phyloP scores from a whole-genome alignment of 30 jellyfish, hydroid and myxozoan species.

The Turritopsis rubra region DNA sequence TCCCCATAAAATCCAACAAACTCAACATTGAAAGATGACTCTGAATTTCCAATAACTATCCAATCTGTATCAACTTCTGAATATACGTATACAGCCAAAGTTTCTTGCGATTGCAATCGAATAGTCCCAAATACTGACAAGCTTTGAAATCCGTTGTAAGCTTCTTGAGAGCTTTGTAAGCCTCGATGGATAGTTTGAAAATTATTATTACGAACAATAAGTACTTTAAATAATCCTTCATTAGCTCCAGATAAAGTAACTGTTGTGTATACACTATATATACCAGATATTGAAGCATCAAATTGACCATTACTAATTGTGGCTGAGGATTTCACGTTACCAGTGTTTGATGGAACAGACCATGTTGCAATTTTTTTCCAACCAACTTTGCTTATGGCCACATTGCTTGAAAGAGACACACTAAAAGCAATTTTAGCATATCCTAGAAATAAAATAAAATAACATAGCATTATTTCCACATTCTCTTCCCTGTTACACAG shows the following conservation, averaged over 20 bases:
- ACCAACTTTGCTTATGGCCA: constrained; percentile 38
- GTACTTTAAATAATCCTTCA: constrained; percentile 40
- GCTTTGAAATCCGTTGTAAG: constrained; percentile 50
- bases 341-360: constrained; percentile 48
- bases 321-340: constrained; percentile 50
- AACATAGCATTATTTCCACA: background rate
- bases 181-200: constrained; percentile 40
- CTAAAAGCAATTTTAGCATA: constrained; percentile 45
- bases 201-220: constrained; percentile 40
- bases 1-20: constrained; percentile 39
- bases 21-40: constrained; percentile 50
- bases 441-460: constrained; percentile 25
- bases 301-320: constrained; percentile 37
- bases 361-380: constrained; percentile 66
- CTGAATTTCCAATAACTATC: constrained; percentile 67
- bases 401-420: constrained; percentile 29
- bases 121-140: constrained; percentile 53
- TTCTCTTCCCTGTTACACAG: too few species aligned
- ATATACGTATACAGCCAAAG: constrained; percentile 56
- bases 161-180: constrained; percentile 36
- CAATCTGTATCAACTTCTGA: constrained; percentile 66
- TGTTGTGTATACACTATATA: constrained; percentile 42
- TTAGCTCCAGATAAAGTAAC: constrained; percentile 57
- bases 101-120: constrained; percentile 36
- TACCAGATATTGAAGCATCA: constrained; percentile 41